A percentile compares a stretch with the other conserved stretches of the same genome.
phyloP scores from a whole-genome alignment of 1,140 invertebrate species.

The Zaprionus gabonicus region DNA sequence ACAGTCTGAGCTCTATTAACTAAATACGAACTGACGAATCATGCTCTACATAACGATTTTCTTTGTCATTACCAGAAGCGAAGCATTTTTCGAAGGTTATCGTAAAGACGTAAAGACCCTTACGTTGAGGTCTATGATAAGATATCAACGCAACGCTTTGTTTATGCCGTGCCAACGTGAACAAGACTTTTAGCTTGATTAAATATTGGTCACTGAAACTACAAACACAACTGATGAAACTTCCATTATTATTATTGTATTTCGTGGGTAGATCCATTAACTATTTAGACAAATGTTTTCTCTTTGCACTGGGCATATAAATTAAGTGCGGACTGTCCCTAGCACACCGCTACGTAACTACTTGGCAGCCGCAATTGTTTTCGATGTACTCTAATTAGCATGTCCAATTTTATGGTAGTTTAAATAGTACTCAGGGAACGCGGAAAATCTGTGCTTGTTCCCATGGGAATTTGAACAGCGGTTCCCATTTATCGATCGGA shows the following conservation, averaged over 20 bases:
- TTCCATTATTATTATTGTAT: slow-evolving; percentile 15
- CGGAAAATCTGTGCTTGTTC: slow-evolving; percentile 5
- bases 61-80: background rate
- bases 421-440: background rate
- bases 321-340: slow-evolving; percentile 23
- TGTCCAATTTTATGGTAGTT: background rate
- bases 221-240: slow-evolving; percentile 61
- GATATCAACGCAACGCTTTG: slow-evolving; percentile 32
- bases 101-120: slow-evolving; percentile 19
- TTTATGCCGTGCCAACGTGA: slow-evolving; percentile 17
- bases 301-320: slow-evolving; percentile 37
- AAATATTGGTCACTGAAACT: slow-evolving; percentile 58
- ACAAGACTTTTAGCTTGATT: slow-evolving; percentile 65
- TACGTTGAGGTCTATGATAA: slow-evolving; percentile 52
- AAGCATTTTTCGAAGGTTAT: slow-evolving; percentile 44
- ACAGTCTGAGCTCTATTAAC: background rate
- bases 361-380: slow-evolving; percentile 30
- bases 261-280: slow-evolving; percentile 14
- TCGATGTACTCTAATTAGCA: slow-evolving; percentile 25
- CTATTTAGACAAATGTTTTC: slow-evolving; percentile 72
- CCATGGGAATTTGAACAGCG: slow-evolving; percentile 25
- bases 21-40: slow-evolving; percentile 11
- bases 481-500: slow-evolving; percentile 24
- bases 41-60: slow-evolving; percentile 20
- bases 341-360: background rate